Percentiles rank a stretch among this genome's conserved stretches.
Conservation (phyloP, 2,888 invertebrate species). For the Eupsilia transversa region DNA sequence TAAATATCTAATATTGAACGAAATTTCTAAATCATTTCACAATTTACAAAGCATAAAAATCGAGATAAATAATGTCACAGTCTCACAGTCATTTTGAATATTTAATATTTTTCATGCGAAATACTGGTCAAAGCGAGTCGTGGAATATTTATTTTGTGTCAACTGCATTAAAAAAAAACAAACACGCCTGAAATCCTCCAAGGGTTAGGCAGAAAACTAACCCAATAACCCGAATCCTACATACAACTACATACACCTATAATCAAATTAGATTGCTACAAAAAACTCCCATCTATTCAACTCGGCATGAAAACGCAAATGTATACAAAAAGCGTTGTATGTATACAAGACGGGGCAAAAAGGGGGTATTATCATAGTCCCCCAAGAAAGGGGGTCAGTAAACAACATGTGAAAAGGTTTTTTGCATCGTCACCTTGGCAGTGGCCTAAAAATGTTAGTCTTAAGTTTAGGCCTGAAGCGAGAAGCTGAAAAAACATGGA, state of each 20-base stretch:
- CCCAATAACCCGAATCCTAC: background rate
- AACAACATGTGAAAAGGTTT: slow-evolving; percentile 68
- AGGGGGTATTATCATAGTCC: slow-evolving; percentile 42
- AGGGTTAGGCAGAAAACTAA: background rate
- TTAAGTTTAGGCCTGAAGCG: slow-evolving; percentile 47
- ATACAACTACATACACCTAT: background rate
- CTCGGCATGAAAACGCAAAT: slow-evolving; percentile 60
- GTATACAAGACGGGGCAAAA: slow-evolving; percentile 28
- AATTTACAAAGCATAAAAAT: background rate
- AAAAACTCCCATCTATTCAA: slow-evolving; percentile 43
- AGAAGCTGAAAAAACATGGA: background rate
- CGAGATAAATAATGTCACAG: background rate
- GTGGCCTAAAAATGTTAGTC: slow-evolving; percentile 43
- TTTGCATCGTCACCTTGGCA: slow-evolving; percentile 71
- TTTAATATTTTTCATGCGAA: background rate
- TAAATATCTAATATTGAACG: background rate
- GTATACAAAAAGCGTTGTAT: slow-evolving; percentile 52
- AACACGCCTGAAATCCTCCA: no score
- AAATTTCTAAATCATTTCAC: background rate
- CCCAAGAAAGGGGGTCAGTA: slow-evolving; percentile 52
- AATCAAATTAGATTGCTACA: slow-evolving; percentile 42
- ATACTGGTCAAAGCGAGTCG: background rate
- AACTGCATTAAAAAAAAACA: background rate
- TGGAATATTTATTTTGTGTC: background rate
- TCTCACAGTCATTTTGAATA: background rate